phyloP scores from a whole-genome alignment of 2,797 vertebrate genomes.

The Danio albolineatus region DNA sequence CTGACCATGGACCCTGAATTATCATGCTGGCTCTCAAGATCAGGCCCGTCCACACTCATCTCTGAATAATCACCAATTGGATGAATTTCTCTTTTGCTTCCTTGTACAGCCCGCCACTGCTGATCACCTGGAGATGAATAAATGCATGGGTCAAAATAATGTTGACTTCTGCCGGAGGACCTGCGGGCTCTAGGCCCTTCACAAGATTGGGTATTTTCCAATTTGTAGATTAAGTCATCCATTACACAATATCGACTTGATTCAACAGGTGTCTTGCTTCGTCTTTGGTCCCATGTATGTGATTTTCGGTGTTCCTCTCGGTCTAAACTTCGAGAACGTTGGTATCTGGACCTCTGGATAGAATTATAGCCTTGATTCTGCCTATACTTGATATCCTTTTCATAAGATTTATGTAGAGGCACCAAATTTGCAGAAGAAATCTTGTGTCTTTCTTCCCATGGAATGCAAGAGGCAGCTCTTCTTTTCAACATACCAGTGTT shows the following conservation, averaged over 20 bases:
- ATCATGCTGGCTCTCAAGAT: conserved; percentile 51
- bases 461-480: conserved; percentile 67
- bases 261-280: conserved; percentile 58
- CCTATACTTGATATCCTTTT: conserved; percentile 16
- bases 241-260: conserved; percentile 50
- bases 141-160: conserved; percentile 13
- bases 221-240: conserved; percentile 30
- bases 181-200: conserved; percentile 53
- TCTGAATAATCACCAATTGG: conserved; percentile 76
- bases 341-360: conserved; percentile 42
- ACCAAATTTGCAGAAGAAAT: conserved; percentile 62
- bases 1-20: conserved; percentile 61
- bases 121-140: conserved; percentile 31
- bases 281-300: conserved; percentile 41
- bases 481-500: conserved; percentile 48
- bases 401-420: conserved; percentile 34
- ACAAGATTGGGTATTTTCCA: conserved; percentile 60
- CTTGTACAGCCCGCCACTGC: conserved; percentile 3
- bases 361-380: conserved; percentile 41
- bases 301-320: conserved; percentile 48
- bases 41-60: conserved; percentile 91
- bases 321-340: conserved; percentile 57
- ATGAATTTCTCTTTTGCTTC: conserved; percentile 21
- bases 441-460: conserved; percentile 66
- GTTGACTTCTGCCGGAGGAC: conserved; percentile 60